Evolutionary conservation across 2,797 vertebrate species (phyloP), one percentile per base, ranked within the genome.

Genomic region (Antennarius maculatus): DNA sequence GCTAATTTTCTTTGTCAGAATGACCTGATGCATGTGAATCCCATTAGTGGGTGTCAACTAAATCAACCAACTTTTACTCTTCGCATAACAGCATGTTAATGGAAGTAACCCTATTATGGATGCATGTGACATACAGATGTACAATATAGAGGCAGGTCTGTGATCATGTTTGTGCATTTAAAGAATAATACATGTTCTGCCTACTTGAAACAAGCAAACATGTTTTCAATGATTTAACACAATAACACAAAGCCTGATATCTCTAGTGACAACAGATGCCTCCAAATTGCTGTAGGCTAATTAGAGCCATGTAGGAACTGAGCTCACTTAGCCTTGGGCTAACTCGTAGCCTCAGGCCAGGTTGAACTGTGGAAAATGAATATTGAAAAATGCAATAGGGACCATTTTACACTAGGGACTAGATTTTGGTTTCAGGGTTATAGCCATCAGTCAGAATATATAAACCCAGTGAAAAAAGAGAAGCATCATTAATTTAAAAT

Each of bases 221-320:
- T 0, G 1, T 31, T 61, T 69, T 81, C 51, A 74, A 71, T 74
- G 27, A 76, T 77, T 71, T 74, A 77, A 71, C 49, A 70, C 23
- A 62, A 67, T 52, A 70, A 76, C 47, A 75, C 39, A 59, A 82
- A 69, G 50, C 9, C 29, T 56, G 28, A 63, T 53, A 61, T 64
- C 71, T 69, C 66, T 14, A 2, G 56, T 71, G 82, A 56, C 62
- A 84, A 68, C 59, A 75, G 39, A 86, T 78, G 76, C 67, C 70
- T 80, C 45, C 31, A 77, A 79, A 72, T 61, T 63, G 81, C 88
- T 77, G 3, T 12, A 48, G 83, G 86, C 85, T 86, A 76, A 84
- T 79, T 88, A 71, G 51, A 80, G 71, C 60, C 27, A 61, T 69
- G 57, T 77, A 74, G 75, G 77, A 82, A 56, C 34, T 37, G 54